These are phyloP conservation scores for Acrobasis suavella DNA, from an alignment of 2,888 invertebrate species.

Conservation along the genomic window DNA sequence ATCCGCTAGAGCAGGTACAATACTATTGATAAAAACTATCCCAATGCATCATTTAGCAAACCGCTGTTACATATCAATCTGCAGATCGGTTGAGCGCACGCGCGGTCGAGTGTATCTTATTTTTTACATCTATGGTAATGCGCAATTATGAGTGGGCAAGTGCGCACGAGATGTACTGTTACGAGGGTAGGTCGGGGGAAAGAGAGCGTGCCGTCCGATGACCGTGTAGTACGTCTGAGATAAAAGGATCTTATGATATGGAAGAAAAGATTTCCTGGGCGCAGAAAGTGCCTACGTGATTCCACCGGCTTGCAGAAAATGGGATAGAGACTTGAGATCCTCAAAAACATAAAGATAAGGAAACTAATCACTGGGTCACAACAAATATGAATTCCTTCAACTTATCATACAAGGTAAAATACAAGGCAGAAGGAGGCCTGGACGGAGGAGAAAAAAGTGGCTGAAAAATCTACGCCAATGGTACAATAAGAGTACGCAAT, in stretches of 20 bases:
- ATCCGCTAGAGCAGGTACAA: constrained; percentile 5
- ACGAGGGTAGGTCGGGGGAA: constrained; percentile 51
- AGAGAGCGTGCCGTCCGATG: constrained; percentile 51
- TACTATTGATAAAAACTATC: constrained; percentile 6
- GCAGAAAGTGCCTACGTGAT: no score
- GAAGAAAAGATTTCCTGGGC: not conserved
- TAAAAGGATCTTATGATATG: constrained; percentile 2
- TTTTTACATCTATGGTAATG: constrained; percentile 48
- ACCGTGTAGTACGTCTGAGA: constrained; percentile 27
- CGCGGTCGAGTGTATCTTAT: constrained; percentile 58
- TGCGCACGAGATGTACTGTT: constrained; percentile 41
- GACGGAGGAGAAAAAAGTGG: no score
- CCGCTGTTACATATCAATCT: constrained; percentile 19
- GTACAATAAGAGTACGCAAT: no score
- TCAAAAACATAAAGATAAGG: no score
- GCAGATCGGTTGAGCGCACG: constrained; percentile 36
- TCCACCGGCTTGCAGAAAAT: no score
- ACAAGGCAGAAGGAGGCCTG: no score
- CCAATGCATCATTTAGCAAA: constrained; percentile 21
- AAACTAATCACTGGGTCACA: no score
- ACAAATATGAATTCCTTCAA: no score
- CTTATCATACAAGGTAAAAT: no score
- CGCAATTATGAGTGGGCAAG: constrained; percentile 52
- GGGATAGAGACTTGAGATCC: no score
- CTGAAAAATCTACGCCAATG: no score